phyloP scores from a whole-genome alignment of 2,797 vertebrate species.

The Kryptopterus vitreolus region DNA sequence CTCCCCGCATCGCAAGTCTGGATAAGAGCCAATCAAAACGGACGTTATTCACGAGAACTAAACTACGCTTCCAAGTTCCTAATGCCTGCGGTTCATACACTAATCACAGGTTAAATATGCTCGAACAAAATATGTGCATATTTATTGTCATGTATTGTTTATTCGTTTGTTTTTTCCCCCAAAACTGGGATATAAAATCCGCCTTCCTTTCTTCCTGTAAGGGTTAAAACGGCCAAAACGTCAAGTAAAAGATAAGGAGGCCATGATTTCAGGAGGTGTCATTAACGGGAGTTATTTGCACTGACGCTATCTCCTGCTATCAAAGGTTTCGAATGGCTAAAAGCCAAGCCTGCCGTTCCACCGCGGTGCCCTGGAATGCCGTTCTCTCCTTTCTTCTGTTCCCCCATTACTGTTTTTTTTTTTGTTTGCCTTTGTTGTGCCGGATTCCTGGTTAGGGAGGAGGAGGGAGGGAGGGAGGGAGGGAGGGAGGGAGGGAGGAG shows the following conservation, averaged over 20 bases:
- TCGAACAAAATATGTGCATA: too few relatives aligned
- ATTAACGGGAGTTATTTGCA: conserved; percentile 56
- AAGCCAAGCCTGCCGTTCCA: conserved; percentile 44
- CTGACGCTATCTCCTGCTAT: conserved; percentile 49
- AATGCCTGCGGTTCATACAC: too few relatives aligned
- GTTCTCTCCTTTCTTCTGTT: conserved; percentile 51
- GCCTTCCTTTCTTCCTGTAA: conserved; percentile 33
- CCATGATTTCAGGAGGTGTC: conserved; percentile 43
- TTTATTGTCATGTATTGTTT: too few relatives aligned
- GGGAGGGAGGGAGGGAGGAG: too few relatives aligned
- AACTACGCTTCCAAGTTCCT: too few relatives aligned
- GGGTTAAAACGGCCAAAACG: conserved; percentile 39
- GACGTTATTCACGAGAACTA: too few relatives aligned
- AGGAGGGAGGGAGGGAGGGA: too few relatives aligned
- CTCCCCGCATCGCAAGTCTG: too few relatives aligned
- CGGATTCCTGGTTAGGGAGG: conserved; percentile 21
- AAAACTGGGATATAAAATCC: conserved; percentile 26
- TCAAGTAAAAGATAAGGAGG: conserved; percentile 43
- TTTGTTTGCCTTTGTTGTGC: conserved; percentile 65
- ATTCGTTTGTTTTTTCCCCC: too few relatives aligned
- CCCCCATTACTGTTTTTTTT: conserved; percentile 58
- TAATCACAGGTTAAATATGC: too few relatives aligned
- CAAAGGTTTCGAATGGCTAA: conserved; percentile 26
- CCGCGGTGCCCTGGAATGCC: conserved; percentile 40
- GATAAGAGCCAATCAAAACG: too few relatives aligned